Percentiles rank a stretch among this genome's conserved stretches.
Evolutionary conservation across 2,113 vertebrate species (phyloP).

Genomic region (Siniperca chuatsi): DNA sequence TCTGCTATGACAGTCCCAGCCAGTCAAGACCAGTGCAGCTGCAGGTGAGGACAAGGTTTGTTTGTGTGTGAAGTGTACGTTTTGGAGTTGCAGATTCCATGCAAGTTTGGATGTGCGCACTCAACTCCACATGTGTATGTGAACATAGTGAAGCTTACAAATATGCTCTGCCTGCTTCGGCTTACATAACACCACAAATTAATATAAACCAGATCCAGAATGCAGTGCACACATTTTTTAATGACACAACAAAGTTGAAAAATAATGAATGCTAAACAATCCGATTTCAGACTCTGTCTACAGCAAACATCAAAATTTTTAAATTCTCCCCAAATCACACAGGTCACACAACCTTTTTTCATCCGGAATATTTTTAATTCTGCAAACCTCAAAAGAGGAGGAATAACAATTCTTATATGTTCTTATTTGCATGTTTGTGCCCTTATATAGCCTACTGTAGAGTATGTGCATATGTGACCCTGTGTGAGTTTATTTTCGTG

Average conservation of each 20-base stretch:
- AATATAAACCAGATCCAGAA: not conserved
- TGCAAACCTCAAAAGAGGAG: not conserved
- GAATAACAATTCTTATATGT: not conserved
- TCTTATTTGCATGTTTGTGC: not conserved
- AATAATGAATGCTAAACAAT: not conserved
- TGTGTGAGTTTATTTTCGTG: not conserved
- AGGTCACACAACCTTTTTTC: not conserved
- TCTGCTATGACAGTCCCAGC: conserved; percentile 29
- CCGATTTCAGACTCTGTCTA: not conserved
- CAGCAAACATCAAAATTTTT: too few relatives aligned
- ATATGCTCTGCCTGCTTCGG: not conserved
- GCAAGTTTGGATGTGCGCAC: not conserved
- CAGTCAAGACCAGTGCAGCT: conserved; percentile 38
- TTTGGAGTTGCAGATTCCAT: not conserved
- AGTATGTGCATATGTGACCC: conserved; percentile 5
- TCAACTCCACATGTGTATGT: not conserved
- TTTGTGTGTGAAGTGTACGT: not conserved
- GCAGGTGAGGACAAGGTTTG: conserved; percentile 50
- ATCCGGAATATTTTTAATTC: not conserved
- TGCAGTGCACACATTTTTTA: not conserved
- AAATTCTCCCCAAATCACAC: too few relatives aligned
- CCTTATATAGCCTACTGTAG: not conserved
- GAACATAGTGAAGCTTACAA: not conserved
- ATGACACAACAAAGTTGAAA: not conserved
- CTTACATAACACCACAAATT: not conserved